Evolutionary conservation across 1,140 invertebrate genomes (phyloP), one percentile per base, ranked within the genome.

Genomic region (Cephus cinctus): DNA sequence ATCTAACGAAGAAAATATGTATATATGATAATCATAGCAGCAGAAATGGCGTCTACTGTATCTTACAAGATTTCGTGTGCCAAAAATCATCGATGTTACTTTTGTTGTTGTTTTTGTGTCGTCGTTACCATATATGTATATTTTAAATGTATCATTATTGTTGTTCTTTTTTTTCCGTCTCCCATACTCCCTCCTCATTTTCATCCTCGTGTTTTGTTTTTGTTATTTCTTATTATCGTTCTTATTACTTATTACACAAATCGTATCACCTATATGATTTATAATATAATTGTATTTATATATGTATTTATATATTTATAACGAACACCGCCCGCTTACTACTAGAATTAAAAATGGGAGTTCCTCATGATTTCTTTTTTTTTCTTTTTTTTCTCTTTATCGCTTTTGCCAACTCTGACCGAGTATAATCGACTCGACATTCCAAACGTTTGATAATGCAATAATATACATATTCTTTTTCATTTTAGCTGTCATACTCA

Each of bases 291-390:
- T 59, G 53, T 64, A 61, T 61, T 67, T 54, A 59, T 70, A 63
- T 63, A 52, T 65, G 50, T 69, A 71, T 67, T 68, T 73, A 72
- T 74, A 71, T 73, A 73, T 75, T 71, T 75, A 76, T 76, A 76
- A 76, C 69, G 72, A 75, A 75, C 70, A 76, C 68, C 72, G 61
- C 69, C 65, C 72, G 70, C 69, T 76, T 64, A 61, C 65, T 76
- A 73, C 68, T 71, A 73, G 68, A 71, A 76, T 74, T 73, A 74
- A 69, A 75, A 75, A 74, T 65, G 67, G 68, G 66, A 75, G 59
- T 63, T 65, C 43, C 51, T 40, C 57, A 56, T 56, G 48, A 64
- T 49, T 50, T 32, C 43, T 40, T 36, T 27, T 47, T 32, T 15
- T 43, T 47, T 52, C 27, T 48, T 54, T 48, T 48, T 48, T 49